phyloP scores from a whole-genome alignment of 92 coral and sea anemone species.

The Porites evermanni region DNA sequence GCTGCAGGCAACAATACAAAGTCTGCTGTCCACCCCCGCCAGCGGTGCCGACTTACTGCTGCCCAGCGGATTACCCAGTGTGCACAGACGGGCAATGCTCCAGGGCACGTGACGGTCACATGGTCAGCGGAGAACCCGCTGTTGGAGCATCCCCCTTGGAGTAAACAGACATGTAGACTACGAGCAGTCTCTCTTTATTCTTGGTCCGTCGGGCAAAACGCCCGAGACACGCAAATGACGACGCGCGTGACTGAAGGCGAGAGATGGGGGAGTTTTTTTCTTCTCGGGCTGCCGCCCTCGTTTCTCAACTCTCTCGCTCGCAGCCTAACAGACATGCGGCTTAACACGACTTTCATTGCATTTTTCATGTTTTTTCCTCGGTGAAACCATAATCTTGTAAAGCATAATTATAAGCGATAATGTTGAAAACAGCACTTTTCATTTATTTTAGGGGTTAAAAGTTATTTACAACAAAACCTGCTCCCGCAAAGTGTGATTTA shows the following conservation, averaged over 20 bases:
- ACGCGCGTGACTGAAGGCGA: no score
- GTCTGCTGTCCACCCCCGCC: constrained; percentile 74
- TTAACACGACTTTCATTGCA: no score
- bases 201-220: no score
- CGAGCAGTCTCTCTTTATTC: no score
- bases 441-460: not conserved
- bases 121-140: constrained; percentile 59
- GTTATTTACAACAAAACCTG: not conserved
- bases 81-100: constrained; percentile 62
- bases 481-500: constrained; percentile 11
- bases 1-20: constrained; percentile 71
- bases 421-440: no score
- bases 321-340: not conserved
- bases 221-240: no score
- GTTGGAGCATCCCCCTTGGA: not conserved
- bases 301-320: no score
- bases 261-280: no score
- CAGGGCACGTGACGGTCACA: constrained; percentile 53
- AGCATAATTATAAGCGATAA: no score
- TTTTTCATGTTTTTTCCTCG: no score
- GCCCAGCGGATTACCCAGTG: constrained; percentile 58
- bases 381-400: no score
- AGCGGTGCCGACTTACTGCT: constrained; percentile 68
- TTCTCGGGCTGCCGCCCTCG: no score
- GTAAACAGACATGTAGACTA: not conserved